Percentiles rank a stretch among this genome's conserved stretches.
phyloP scores from a whole-genome alignment of 2,797 vertebrate genomes.

The Myripristis jacobus region DNA sequence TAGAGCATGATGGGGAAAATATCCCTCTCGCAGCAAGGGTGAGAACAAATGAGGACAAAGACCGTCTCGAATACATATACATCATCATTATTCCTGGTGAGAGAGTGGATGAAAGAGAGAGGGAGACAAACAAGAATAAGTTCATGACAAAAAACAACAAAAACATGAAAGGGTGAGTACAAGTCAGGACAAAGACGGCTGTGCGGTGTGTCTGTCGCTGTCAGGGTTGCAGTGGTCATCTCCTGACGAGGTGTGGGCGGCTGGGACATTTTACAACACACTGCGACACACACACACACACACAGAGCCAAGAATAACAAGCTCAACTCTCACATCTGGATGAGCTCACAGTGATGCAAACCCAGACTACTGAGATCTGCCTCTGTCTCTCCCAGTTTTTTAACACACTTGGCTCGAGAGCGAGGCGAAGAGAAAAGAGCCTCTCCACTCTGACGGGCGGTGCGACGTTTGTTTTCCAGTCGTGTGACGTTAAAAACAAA shows the following conservation, averaged over 20 bases:
- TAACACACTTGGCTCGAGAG: not conserved
- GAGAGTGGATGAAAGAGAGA: too few species aligned
- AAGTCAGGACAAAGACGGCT: not conserved
- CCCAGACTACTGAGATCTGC: not conserved
- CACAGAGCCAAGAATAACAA: not conserved
- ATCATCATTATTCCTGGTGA: not conserved
- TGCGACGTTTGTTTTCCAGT: too few species aligned
- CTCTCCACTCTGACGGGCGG: not conserved
- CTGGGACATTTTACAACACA: not conserved
- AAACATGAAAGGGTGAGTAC: not conserved
- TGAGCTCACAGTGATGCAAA: conserved; percentile 17
- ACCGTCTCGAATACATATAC: not conserved
- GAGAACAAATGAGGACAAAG: not conserved
- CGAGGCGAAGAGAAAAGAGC: not conserved
- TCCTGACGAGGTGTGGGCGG: not conserved
- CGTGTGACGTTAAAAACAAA: not conserved
- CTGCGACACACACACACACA: too few species aligned
- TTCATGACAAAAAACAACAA: not conserved
- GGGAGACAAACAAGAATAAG: not conserved
- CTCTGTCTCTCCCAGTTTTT: not conserved
- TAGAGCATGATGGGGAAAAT: conserved; percentile 50
- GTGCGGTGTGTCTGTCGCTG: conserved; percentile 6
- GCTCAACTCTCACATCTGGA: conserved; percentile 10
- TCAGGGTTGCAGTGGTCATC: not conserved
- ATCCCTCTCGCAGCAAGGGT: not conserved